Conservation (phyloP, 2,888 invertebrate species). For the Ectropis crepuscularia region DNA sequence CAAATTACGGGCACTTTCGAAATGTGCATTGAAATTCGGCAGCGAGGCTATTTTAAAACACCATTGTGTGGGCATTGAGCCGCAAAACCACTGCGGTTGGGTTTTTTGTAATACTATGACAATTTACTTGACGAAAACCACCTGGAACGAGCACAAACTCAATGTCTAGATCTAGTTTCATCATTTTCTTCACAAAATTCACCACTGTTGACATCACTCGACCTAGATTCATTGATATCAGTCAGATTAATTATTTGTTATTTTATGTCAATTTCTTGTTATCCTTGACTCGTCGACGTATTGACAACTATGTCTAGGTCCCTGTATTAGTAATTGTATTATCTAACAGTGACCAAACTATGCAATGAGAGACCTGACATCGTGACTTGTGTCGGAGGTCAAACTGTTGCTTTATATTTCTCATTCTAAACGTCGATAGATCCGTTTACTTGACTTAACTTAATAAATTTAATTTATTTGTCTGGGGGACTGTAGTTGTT, state of each 20-base stretch:
- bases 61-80: conserved; percentile 63
- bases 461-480: conserved; percentile 20
- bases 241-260: not conserved
- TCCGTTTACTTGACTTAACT: conserved; percentile 4
- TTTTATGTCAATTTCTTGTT: not conserved
- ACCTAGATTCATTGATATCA: not conserved
- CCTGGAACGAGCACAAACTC: conserved; percentile 8
- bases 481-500: not conserved
- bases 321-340: conserved; percentile 3
- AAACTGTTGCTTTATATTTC: conserved; percentile 6
- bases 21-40: conserved; percentile 71
- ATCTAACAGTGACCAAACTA: conserved; percentile 6
- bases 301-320: conserved; percentile 2
- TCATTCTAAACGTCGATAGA: conserved; percentile 1
- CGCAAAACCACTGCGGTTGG: conserved; percentile 28
- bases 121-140: conserved; percentile 10
- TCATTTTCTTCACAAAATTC: not conserved
- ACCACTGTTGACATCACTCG: not conserved
- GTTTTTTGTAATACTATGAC: conserved; percentile 20
- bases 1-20: conserved; percentile 80
- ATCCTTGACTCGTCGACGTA: not conserved
- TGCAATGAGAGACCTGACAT: conserved; percentile 8
- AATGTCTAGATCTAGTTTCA: conserved; percentile 7
- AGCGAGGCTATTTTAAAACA: conserved; percentile 59
- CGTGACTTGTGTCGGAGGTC: conserved; percentile 12